Evolutionary conservation across 1,140 invertebrate species (phyloP).

Genomic region (Stratiolaelaps scimitus): DNA sequence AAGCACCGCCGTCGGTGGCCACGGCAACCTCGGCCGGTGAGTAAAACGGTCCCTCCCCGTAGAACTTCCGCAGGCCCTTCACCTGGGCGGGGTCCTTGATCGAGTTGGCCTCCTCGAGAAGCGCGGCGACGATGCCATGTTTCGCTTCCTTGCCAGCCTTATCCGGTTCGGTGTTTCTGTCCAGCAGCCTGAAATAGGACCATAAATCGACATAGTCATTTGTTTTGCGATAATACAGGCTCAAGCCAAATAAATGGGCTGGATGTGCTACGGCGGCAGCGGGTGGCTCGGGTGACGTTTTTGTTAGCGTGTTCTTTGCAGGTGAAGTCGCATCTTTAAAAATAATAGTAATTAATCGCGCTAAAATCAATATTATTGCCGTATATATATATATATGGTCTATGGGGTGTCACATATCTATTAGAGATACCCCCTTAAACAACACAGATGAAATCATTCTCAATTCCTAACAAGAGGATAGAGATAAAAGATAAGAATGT

Average conservation of each 20-base stretch:
- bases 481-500: too few species aligned
- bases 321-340: neutral
- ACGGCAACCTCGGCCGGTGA: too few species aligned
- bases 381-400: too few species aligned
- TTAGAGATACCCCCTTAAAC: too few species aligned
- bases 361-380: neutral
- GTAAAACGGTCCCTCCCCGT: neutral
- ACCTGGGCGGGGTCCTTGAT: neutral
- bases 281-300: neutral
- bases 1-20: too few species aligned
- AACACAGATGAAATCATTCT: too few species aligned
- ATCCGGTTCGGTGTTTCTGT: neutral
- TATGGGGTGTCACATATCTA: too few species aligned
- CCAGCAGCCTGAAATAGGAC: slow-evolving; percentile 1
- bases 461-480: too few species aligned
- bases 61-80: neutral
- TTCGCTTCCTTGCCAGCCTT: neutral
- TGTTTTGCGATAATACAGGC: neutral
- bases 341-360: neutral
- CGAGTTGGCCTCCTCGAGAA: neutral
- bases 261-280: too few species aligned
- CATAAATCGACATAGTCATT: neutral
- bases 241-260: neutral
- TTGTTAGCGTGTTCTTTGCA: neutral
- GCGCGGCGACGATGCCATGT: neutral